Base-by-base conservation (phyloP, 2,113 vertebrate genomes). In the Rhombomys opimus region DNA sequence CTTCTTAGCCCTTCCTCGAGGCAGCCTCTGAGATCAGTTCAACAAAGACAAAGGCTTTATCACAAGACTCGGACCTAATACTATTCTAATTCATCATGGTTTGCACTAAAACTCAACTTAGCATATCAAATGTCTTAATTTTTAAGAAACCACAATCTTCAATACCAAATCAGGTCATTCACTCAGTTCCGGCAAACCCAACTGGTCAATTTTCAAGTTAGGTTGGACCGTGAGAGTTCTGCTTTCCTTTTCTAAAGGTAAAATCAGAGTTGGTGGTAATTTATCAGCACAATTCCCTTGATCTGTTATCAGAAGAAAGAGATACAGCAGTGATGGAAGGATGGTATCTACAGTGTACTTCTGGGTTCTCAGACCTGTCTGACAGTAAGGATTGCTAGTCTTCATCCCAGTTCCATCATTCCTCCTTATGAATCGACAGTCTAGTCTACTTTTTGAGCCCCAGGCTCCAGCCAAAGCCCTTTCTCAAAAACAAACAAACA, bases 21-120 rank as follows among this genome's bases (percentile, higher is more conserved):
- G 72, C 46, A 65, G 32, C 46, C 59, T 93, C 76, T 92, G 67
- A 12, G 70, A 87, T 30, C 91, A 96, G 95, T 84, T 93, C 54
- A 87, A 65, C 59, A 91, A 80, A 89, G 78, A 76, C 59, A 50
- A 89, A 67, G 52, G 18, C 35, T 94, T 86, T 93, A 87, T n/a
- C 87, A 70, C 91, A 95, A 92, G 75, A 87, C 57, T n/a, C n/a
- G n/a, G n/a, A n/a, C n/a, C 65, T 96, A 68, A 91, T 87, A 94
- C 27, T 78, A 95, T 73, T 91, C 20, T 92, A 95, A 95, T 85
- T 92, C 54, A 91, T 90, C 70, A 91, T 63, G n/a, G 52, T 38
- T 96, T 96, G 78, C 15, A 81, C 84, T 89, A 93, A 89, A 95
- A 52, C 27, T 78, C 46, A 96, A 90, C 41, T 81, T 65, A 93